Evolutionary conservation across 2,888 invertebrate species (phyloP).

Genomic region (Aspidapion aeneum): DNA sequence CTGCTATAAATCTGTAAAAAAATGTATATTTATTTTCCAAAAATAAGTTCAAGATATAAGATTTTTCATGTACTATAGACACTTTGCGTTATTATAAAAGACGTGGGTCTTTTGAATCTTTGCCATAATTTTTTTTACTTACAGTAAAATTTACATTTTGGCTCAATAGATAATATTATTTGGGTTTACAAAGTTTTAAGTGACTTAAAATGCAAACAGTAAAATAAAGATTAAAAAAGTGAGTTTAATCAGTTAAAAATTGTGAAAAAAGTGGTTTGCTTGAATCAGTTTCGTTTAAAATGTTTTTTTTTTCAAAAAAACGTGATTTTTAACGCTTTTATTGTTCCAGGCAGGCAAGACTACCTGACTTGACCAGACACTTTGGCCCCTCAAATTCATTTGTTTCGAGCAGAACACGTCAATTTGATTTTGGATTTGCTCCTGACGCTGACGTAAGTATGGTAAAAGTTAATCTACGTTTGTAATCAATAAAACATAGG

Average conservation of each 20-base stretch:
- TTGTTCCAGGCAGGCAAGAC: constrained; percentile 24
- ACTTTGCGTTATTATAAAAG: neutral
- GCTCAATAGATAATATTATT: neutral
- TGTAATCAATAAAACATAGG: no score
- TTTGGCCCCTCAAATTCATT: neutral
- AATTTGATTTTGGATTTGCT: neutral
- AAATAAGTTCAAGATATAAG: neutral
- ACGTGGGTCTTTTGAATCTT: neutral
- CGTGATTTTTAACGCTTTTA: neutral
- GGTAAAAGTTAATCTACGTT: no score
- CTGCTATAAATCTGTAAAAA: no score
- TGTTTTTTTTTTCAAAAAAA: no score
- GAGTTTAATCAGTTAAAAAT: no score
- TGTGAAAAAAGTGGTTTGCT: no score
- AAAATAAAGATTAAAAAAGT: neutral
- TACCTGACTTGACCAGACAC: constrained; percentile 28
- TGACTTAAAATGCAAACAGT: neutral
- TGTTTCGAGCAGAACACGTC: neutral
- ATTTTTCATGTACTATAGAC: neutral
- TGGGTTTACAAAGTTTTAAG: neutral
- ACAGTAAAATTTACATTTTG: neutral
- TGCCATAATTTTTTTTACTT: neutral
- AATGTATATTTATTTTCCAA: no score
- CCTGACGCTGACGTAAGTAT: neutral
- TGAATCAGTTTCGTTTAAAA: no score